Base-by-base conservation (phyloP, 1,140 invertebrate genomes). In the Sitodiplosis mosellana region DNA sequence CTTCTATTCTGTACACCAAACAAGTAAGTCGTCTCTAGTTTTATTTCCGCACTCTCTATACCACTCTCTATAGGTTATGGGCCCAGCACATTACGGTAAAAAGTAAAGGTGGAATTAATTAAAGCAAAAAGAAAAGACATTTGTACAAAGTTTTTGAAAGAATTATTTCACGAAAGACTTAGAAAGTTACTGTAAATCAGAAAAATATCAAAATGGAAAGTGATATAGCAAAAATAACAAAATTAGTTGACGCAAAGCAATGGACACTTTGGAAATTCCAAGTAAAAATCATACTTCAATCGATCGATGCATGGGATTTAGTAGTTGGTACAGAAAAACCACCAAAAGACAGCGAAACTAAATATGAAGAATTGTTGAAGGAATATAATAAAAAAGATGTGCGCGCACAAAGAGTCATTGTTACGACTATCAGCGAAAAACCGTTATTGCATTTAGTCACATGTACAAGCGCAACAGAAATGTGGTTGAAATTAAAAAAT, bases 401-500 rank as follows among this genome's bases (percentile, higher is more conserved):
- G 10, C 46, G 18, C 22, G 55, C 56, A 36, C 54, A 58, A 51
- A 48, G 54, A 11, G 38, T 52, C 12, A 51, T 66, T 2, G 53
- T 58, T 0, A 54, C 53, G 19, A 49, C 53, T 21, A 51, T 55
- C n/a, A 51, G 46, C 44, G 48, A 58, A 42, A 34, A 58, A 41
- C 55, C 55, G 19, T 56, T 60, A 51, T 27, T 55, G 36, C 59
- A 59, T 48, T 55, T 62, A 8, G 51, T 65, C 27, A 55, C 56
- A 19, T 64, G 58, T 47, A 40, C 47, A 18, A 53, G 44, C 41
- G 51, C 59, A 21, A 56, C 56, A 10, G 55, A 56, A 42, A 67
- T 66, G 60, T 68, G 63, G 63, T 46, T 43, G 11, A 58, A 58
- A 19, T 43, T 66, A 1, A 19, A 46, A 0, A 52, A 54, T 2